Percentiles rank a stretch among this genome's conserved stretches.
Evolutionary conservation across 2,797 vertebrate species (phyloP).

Genomic region (Hozukius guyotensis): DNA sequence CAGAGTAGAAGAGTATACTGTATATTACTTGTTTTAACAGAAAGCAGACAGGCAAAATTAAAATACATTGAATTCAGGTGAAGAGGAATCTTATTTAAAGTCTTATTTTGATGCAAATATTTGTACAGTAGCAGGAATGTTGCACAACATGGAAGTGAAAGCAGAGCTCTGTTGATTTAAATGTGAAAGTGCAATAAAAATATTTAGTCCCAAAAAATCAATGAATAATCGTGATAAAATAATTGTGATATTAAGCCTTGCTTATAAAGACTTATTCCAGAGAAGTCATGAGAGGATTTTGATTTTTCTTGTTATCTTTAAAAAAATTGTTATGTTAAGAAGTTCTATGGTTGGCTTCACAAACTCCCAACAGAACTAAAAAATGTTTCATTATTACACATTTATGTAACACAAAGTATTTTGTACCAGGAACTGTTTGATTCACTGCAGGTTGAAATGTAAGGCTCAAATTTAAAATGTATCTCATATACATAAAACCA

Average conservation of each 20-base stretch:
- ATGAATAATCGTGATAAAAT: too few species aligned
- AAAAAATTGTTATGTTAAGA: slow-evolving; percentile 8
- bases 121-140: too few species aligned
- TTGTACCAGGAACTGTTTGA: neutral
- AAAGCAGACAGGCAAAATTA: too few species aligned
- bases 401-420: slow-evolving; percentile 10
- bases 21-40: too few species aligned
- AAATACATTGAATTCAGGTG: too few species aligned
- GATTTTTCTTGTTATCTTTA: slow-evolving; percentile 19
- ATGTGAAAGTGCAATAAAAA: too few species aligned
- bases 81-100: too few species aligned
- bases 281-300: slow-evolving; percentile 12
- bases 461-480: neutral
- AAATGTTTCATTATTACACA: neutral
- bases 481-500: neutral
- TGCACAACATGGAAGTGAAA: too few species aligned
- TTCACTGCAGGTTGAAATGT: neutral
- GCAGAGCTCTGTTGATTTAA: too few species aligned
- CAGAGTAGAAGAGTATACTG: too few species aligned
- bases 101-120: too few species aligned
- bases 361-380: neutral
- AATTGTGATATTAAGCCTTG: neutral
- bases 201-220: too few species aligned
- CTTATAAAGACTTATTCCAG: slow-evolving; percentile 5
- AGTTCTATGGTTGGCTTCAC: neutral